A percentile compares a stretch with the other conserved stretches of the same genome.
These are phyloP conservation scores for Heliconius hermathena DNA, from an alignment of 1,140 invertebrate genomes.

Conservation along the genomic window DNA sequence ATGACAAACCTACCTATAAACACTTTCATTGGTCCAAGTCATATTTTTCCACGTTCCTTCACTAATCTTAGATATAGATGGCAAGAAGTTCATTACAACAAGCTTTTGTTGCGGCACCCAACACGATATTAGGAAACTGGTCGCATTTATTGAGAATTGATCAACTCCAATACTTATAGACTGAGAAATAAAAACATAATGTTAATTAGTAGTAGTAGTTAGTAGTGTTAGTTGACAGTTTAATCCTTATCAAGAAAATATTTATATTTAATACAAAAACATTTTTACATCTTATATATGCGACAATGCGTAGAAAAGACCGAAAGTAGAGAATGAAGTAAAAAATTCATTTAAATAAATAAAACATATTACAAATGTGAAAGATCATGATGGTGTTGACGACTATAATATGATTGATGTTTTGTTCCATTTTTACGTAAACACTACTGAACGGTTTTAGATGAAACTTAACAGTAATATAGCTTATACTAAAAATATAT, in stretches of 20 bases:
- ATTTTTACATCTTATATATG: neutral
- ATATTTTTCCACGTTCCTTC: constrained; percentile 69
- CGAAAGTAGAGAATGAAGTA: too few species aligned
- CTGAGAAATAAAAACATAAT: constrained; percentile 41
- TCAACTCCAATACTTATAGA: constrained; percentile 68
- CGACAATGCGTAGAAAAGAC: neutral
- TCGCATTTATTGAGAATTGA: constrained; percentile 67
- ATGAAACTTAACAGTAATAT: too few species aligned
- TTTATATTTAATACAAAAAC: neutral
- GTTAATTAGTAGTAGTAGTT: too few species aligned
- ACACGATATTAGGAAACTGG: constrained; percentile 72
- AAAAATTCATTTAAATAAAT: too few species aligned
- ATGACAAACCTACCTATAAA: constrained; percentile 56
- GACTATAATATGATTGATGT: too few species aligned
- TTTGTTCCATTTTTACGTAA: too few species aligned
- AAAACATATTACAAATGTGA: too few species aligned
- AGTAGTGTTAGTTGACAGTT: too few species aligned
- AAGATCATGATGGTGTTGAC: too few species aligned
- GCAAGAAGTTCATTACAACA: constrained; percentile 67
- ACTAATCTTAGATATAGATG: constrained; percentile 69
- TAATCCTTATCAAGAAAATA: neutral
- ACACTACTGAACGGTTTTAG: too few species aligned
- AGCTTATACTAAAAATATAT: too few species aligned
- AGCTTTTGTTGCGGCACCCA: constrained; percentile 72
- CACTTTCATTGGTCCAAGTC: constrained; percentile 70